These are phyloP conservation scores for Tautogolabrus adspersus DNA, from an alignment of 2,113 vertebrate species.

Conservation along the genomic window DNA sequence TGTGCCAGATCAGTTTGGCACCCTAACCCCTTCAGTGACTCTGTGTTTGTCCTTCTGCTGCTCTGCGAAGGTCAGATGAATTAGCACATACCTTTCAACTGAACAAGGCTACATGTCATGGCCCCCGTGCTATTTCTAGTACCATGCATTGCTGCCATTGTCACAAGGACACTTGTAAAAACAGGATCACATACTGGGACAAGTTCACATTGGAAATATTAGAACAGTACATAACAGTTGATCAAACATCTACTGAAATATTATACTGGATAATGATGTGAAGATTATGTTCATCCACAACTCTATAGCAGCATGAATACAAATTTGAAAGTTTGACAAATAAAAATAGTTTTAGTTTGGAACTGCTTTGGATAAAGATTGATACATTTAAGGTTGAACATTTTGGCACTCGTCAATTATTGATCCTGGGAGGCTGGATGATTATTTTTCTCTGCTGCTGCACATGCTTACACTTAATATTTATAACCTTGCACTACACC, in stretches of 20 bases:
- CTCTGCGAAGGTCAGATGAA: conserved; percentile 73
- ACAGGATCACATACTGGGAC: not conserved
- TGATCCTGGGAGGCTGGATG: too few relatives aligned
- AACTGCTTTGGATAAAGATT: too few relatives aligned
- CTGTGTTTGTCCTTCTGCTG: conserved; percentile 65
- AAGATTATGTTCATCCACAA: not conserved
- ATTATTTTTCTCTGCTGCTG: too few relatives aligned
- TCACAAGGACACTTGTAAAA: conserved; percentile 39
- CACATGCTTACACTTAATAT: too few relatives aligned
- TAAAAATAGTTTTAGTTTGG: not conserved
- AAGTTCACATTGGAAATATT: not conserved
- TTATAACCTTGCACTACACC: too few relatives aligned
- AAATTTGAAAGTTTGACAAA: not conserved
- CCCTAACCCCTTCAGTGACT: conserved; percentile 49
- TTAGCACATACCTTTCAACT: conserved; percentile 77
- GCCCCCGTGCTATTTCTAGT: conserved; percentile 65
- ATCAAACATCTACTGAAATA: not conserved
- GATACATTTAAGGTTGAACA: too few relatives aligned
- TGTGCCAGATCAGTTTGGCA: conserved; percentile 74
- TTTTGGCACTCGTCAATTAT: too few relatives aligned
- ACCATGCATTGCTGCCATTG: conserved; percentile 45
- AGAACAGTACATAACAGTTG: not conserved
- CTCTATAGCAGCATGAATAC: not conserved
- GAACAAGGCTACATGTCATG: conserved; percentile 46
- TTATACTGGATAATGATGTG: too few relatives aligned